Conservation (phyloP, 2,797 vertebrate genomes). For the Agapornis canus region DNA sequence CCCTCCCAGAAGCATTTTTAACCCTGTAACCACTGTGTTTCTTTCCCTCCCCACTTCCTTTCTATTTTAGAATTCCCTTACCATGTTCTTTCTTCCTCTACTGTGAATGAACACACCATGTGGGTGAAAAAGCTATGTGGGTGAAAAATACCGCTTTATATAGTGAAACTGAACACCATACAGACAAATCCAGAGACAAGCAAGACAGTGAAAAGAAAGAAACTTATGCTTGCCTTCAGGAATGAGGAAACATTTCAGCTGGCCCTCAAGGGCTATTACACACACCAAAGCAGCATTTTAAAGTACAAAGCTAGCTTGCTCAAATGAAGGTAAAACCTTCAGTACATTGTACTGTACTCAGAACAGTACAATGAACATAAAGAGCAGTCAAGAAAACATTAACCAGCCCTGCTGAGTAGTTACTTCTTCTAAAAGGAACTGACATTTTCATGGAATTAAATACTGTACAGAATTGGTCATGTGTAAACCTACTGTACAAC, state of each 20-base stretch:
- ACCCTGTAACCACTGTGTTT: background rate
- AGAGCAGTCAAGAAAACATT: background rate
- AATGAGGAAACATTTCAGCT: background rate
- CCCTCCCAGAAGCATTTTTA: background rate
- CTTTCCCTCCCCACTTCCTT: background rate
- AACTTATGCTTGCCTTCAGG: conserved; percentile 10
- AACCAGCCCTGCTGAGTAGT: background rate
- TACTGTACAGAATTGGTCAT: background rate
- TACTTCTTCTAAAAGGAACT: background rate
- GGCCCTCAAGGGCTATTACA: background rate
- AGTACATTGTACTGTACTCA: background rate
- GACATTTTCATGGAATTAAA: background rate
- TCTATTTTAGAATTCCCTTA: conserved; percentile 17
- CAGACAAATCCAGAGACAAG: background rate
- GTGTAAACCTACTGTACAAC: background rate
- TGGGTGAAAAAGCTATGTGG: background rate
- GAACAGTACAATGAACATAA: background rate
- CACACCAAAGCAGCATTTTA: background rate
- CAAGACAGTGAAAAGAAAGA: background rate
- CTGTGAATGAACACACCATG: background rate
- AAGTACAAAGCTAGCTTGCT: background rate
- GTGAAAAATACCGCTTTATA: conserved; percentile 35
- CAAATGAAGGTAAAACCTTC: background rate
- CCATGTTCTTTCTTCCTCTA: background rate
- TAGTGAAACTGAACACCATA: conserved; percentile 6